Conservation (phyloP, 2,888 invertebrate species). For the Sinopyrophorus schimmeli region DNA sequence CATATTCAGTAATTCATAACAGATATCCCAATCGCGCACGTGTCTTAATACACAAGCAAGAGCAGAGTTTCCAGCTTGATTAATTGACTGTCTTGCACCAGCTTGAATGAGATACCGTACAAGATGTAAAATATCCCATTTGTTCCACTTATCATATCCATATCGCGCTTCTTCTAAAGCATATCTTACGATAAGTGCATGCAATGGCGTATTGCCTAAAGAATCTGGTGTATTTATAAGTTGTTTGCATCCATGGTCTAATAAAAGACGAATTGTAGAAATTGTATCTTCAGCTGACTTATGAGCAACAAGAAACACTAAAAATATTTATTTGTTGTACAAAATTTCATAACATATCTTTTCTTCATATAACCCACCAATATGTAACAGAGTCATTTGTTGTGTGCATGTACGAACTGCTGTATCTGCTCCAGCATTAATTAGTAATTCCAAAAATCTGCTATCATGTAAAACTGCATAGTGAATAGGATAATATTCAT, state of each 20-base stretch:
- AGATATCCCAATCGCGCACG: slow-evolving; percentile 70
- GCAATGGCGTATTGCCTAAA: slow-evolving; percentile 73
- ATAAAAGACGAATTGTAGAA: slow-evolving; percentile 67
- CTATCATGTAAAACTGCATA: slow-evolving; percentile 74
- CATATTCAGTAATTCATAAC: slow-evolving; percentile 65
- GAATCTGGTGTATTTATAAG: slow-evolving; percentile 73
- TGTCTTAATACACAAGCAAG: slow-evolving; percentile 71
- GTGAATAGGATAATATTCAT: slow-evolving; percentile 79
- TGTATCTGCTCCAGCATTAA: slow-evolving; percentile 70
- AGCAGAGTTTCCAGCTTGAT: slow-evolving; percentile 70
- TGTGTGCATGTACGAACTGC: slow-evolving; percentile 71
- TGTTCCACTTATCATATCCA: slow-evolving; percentile 72
- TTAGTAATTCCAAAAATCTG: slow-evolving; percentile 67
- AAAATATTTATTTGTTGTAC: slow-evolving; percentile 17
- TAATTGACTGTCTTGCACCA: slow-evolving; percentile 69
- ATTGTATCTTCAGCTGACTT: slow-evolving; percentile 73
- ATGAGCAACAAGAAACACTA: slow-evolving; percentile 69
- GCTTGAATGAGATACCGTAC: slow-evolving; percentile 65
- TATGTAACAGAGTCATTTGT: slow-evolving; percentile 71
- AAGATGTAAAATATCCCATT: slow-evolving; percentile 74
- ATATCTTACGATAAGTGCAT: slow-evolving; percentile 66
- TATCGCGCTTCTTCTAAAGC: slow-evolving; percentile 70
- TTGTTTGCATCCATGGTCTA: slow-evolving; percentile 74
- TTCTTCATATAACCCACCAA: slow-evolving; percentile 53
- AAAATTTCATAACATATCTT: not conserved